Percentiles rank a stretch among this genome's conserved stretches.
Conservation (phyloP, 2,113 vertebrate species). For the Corvus moneduloides region DNA sequence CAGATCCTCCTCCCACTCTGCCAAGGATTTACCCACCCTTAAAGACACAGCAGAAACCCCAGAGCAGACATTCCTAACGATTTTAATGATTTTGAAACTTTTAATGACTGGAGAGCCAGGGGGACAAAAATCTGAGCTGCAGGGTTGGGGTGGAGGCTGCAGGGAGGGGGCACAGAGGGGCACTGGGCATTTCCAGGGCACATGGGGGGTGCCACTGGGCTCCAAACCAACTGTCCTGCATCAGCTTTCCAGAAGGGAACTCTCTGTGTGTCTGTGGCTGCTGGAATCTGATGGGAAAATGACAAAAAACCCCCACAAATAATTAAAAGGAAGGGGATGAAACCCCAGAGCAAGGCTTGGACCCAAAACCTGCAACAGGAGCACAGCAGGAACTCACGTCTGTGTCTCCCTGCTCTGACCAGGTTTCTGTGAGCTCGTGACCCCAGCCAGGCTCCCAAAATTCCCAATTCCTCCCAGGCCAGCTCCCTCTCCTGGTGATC, state of each 20-base stretch:
- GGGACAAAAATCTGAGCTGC: neutral
- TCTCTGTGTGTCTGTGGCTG: rapidly evolving
- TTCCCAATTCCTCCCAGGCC: rapidly evolving
- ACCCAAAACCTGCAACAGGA: neutral
- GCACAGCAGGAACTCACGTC: neutral
- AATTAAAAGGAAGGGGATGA: neutral
- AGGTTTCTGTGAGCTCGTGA: neutral
- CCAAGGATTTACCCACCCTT: neutral
- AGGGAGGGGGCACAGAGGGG: neutral
- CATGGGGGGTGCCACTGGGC: rapidly evolving
- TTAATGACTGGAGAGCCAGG: neutral
- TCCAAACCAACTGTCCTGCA: neutral
- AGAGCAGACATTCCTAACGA: rapidly evolving
- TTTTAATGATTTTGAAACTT: neutral
- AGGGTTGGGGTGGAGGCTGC: neutral
- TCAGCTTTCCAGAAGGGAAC: neutral
- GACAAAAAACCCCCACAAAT: rapidly evolving
- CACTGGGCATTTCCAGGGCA: neutral
- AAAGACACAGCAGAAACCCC: neutral
- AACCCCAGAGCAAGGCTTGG: neutral
- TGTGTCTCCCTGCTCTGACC: neutral
- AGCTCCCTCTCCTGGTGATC: neutral
- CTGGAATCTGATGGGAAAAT: neutral
- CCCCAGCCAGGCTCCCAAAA: neutral
- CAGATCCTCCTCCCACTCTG: neutral